Percentiles rank a stretch among this genome's conserved stretches.
Conservation (phyloP, 64 coral and sea anemone genomes). For the Pocillopora damicornis region DNA sequence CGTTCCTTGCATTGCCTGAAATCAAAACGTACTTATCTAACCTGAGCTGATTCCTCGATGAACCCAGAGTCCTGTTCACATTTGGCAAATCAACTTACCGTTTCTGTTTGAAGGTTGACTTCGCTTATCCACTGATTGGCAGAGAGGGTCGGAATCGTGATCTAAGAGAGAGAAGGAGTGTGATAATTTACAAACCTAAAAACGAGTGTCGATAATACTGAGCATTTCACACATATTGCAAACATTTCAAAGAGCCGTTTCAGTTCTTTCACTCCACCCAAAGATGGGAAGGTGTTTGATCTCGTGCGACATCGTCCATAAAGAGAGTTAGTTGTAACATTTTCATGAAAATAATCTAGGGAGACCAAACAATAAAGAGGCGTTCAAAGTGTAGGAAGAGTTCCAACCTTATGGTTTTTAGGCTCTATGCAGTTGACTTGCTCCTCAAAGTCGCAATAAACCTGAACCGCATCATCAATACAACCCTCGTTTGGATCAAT, state of each 20-base stretch:
- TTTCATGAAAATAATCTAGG: too few species aligned
- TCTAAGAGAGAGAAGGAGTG: background rate
- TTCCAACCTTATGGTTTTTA: constrained; percentile 45
- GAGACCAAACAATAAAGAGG: too few species aligned
- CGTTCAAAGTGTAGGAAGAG: background rate
- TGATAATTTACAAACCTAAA: background rate
- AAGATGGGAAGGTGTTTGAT: too few species aligned
- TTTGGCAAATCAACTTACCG: background rate
- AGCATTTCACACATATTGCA: too few species aligned
- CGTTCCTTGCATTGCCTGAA: too few species aligned
- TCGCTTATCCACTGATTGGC: constrained; percentile 27
- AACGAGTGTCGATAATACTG: too few species aligned
- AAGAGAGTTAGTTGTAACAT: too few species aligned
- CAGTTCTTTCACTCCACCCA: too few species aligned
- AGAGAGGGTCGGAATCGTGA: constrained; percentile 9
- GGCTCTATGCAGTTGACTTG: constrained; percentile 63
- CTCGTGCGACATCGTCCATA: too few species aligned
- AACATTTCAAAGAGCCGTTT: too few species aligned
- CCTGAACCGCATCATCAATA: constrained; percentile 39
- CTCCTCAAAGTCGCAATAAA: constrained; percentile 61
- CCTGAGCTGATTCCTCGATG: background rate
- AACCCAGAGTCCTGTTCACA: background rate
- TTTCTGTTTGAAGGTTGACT: background rate
- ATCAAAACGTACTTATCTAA: too few species aligned
- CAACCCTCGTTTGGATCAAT: constrained; percentile 79